phyloP scores from a whole-genome alignment of 2,888 invertebrate species.

The Euplexia lucipara region DNA sequence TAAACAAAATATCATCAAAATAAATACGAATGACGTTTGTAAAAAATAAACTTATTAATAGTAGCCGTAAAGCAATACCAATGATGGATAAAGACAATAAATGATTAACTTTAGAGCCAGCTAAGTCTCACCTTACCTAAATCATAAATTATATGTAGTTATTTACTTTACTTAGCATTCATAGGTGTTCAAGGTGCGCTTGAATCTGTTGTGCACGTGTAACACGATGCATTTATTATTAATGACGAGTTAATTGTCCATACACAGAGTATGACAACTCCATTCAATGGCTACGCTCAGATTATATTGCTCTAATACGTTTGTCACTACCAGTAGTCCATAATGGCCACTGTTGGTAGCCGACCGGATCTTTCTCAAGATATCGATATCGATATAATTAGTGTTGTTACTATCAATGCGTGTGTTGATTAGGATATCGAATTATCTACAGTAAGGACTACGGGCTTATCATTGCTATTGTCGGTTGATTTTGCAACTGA shows the following conservation, averaged over 20 bases:
- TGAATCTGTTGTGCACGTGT: conserved; percentile 59
- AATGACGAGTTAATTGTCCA: conserved; percentile 60
- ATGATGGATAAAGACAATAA: too few species aligned
- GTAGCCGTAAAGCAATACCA: too few species aligned
- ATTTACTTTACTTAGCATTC: conserved; percentile 46
- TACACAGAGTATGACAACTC: conserved; percentile 36
- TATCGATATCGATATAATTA: conserved; percentile 63
- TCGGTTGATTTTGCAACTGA: conserved; percentile 76
- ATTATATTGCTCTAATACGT: conserved; percentile 44
- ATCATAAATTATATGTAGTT: conserved; percentile 32
- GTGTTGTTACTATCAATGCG: conserved; percentile 67
- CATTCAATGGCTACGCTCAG: conserved; percentile 46
- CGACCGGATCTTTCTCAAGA: conserved; percentile 51
- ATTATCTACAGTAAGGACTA: conserved; percentile 76
- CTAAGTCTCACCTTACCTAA: conserved; percentile 23
- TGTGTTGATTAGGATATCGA: conserved; percentile 77
- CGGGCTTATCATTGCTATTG: conserved; percentile 73
- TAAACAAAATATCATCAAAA: too few species aligned
- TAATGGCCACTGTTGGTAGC: conserved; percentile 50
- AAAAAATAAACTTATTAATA: too few species aligned
- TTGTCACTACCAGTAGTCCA: conserved; percentile 29
- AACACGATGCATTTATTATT: conserved; percentile 63
- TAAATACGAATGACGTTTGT: too few species aligned
- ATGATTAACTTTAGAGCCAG: conserved; percentile 10
- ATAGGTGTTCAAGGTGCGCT: conserved; percentile 56